Conservation (phyloP, 1,140 invertebrate genomes). For the Drosophila chauvacae region DNA sequence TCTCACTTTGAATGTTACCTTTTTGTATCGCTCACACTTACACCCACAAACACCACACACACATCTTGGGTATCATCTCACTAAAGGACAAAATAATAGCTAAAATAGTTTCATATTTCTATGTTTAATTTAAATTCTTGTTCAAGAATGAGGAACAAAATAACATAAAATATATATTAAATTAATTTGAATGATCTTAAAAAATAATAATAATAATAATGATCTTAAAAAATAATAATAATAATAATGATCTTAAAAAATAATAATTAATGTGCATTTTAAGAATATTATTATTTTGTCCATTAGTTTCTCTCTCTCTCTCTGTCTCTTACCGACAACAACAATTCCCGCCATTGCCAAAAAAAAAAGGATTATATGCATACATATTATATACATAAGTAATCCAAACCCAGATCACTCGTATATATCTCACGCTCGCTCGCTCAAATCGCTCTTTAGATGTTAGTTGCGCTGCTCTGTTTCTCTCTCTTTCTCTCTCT, state of each 20-base stretch:
- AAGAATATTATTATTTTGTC: not conserved
- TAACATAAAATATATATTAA: not conserved
- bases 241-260: not conserved
- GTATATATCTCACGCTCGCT: constrained; percentile 34
- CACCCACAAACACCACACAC: not conserved
- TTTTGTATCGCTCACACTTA: constrained; percentile 5
- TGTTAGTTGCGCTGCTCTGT: constrained; percentile 59
- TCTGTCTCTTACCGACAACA: not conserved
- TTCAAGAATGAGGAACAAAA: not conserved
- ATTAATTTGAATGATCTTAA: not conserved
- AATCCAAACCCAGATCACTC: constrained; percentile 27
- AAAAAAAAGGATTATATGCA: constrained; percentile 3
- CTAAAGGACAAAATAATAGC: constrained; percentile 5
- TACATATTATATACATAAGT: not conserved
- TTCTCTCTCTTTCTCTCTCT: not conserved
- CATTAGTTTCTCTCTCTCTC: not conserved
- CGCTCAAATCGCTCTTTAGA: constrained; percentile 44
- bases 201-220: too few species aligned
- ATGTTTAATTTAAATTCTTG: too few species aligned
- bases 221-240: too few species aligned
- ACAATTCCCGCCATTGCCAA: not conserved
- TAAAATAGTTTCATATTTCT: not conserved
- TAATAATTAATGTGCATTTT: not conserved
- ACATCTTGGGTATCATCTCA: not conserved
- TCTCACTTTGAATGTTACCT: constrained; percentile 3